Evolutionary conservation across 2,888 invertebrate genomes (phyloP).

Genomic region (Drosophila formosana): DNA sequence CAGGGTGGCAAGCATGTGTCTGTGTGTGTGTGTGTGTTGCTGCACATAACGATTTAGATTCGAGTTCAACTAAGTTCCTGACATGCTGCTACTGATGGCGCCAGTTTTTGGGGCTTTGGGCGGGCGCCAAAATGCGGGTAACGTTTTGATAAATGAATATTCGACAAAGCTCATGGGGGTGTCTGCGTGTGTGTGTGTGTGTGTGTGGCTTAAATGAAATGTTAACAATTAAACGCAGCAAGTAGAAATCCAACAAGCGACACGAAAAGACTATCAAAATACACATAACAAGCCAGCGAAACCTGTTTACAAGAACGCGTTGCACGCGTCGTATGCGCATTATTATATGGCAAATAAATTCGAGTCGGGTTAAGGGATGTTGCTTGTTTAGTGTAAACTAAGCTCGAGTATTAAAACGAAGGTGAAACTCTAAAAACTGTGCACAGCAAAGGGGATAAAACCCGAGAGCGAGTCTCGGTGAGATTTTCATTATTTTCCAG

Average conservation of each 20-base stretch:
- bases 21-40: conserved; percentile 27
- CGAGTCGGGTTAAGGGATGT: conserved; percentile 48
- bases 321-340: conserved; percentile 68
- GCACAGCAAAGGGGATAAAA: conserved; percentile 57
- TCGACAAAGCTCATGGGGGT: conserved; percentile 42
- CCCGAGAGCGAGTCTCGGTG: conserved; percentile 16
- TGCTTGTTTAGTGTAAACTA: conserved; percentile 63
- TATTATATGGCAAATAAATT: conserved; percentile 58
- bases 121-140: conserved; percentile 75
- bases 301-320: conserved; percentile 46
- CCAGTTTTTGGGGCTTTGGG: conserved; percentile 53
- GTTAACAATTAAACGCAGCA: conserved; percentile 77
- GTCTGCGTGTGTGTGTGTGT: conserved; percentile 11
- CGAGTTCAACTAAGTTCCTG: conserved; percentile 70
- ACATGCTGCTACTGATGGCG: conserved; percentile 72
- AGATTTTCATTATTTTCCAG: conserved; percentile 65
- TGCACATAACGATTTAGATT: conserved; percentile 75
- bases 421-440: conserved; percentile 48
- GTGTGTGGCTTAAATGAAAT: conserved; percentile 73
- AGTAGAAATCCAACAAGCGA: conserved; percentile 64
- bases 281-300: conserved; percentile 48
- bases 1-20: conserved; percentile 13
- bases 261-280: conserved; percentile 76
- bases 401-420: conserved; percentile 58
- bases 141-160: conserved; percentile 77